These are phyloP conservation scores for Schizopygopsis malacanthus DNA, from an alignment of 2,797 vertebrate species.

Conservation along the genomic window DNA sequence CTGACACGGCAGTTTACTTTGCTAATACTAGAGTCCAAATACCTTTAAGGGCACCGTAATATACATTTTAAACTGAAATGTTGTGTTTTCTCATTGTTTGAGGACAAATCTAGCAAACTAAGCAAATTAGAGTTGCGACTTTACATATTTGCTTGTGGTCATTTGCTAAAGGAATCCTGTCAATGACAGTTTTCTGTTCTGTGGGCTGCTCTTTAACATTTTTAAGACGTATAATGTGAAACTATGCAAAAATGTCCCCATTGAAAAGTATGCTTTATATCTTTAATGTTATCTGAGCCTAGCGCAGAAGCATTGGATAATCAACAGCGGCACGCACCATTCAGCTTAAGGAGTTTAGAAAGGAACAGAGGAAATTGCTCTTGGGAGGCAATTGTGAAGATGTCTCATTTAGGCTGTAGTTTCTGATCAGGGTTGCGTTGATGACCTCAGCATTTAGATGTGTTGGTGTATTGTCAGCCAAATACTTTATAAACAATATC, in stretches of 20 bases:
- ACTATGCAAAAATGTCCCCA: not conserved
- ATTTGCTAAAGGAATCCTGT: not conserved
- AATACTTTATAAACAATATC: not conserved
- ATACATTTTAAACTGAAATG: not conserved
- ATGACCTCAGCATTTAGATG: conserved; percentile 17
- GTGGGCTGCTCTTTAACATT: not conserved
- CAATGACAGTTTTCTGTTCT: not conserved
- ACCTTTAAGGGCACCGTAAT: not conserved
- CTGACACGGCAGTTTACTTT: not conserved
- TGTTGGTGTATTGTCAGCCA: not conserved
- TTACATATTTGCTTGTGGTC: not conserved
- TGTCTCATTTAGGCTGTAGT: not conserved
- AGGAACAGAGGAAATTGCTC: conserved; percentile 3
- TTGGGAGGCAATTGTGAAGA: not conserved
- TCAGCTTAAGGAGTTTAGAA: not conserved
- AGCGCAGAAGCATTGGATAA: not conserved
- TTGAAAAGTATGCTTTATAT: not conserved
- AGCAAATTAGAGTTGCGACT: not conserved
- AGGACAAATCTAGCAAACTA: not conserved
- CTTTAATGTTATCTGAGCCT: not conserved
- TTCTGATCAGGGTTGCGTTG: not conserved
- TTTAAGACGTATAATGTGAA: not conserved
- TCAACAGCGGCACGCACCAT: not conserved
- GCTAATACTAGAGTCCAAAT: not conserved
- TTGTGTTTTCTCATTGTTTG: not conserved